Conservation (phyloP, 2,888 invertebrate species). For the Rhorus exstirpatorius region DNA sequence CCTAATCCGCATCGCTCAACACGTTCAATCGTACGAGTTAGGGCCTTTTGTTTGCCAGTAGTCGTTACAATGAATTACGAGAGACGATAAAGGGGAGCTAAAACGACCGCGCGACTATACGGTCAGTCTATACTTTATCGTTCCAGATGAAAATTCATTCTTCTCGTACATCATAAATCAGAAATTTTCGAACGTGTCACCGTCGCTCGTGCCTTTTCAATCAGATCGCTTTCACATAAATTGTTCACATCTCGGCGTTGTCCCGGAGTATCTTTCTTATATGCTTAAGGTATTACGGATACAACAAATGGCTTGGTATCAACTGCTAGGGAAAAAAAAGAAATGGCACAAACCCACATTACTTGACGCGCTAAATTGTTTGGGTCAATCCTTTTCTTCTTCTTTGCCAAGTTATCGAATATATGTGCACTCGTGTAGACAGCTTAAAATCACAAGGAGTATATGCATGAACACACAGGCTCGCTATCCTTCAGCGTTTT, state of each 20-base stretch:
- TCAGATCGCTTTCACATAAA: conserved; percentile 50
- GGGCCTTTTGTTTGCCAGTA: not conserved
- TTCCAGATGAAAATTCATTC: conserved; percentile 28
- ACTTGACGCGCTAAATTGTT: no score
- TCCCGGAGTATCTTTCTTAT: no score
- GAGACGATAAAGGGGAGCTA: not conserved
- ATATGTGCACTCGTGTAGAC: no score
- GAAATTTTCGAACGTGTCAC: conserved; percentile 73
- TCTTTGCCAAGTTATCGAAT: no score
- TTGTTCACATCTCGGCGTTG: conserved; percentile 8
- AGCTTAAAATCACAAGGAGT: no score
- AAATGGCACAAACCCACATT: no score
- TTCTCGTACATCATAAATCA: conserved; percentile 15
- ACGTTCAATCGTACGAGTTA: not conserved
- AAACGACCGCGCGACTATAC: not conserved
- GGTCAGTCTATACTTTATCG: conserved; percentile 10
- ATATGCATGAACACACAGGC: no score
- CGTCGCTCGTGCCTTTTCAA: conserved; percentile 74
- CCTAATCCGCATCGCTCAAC: not conserved
- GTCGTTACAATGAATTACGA: not conserved
- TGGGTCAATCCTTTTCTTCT: no score
- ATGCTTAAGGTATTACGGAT: no score
- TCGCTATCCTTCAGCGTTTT: no score
- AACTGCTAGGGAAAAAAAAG: no score
- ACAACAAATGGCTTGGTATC: no score